Percentiles rank a stretch among this genome's conserved stretches.
phyloP scores from a whole-genome alignment of 1,140 invertebrate species.

The Achroia grisella region DNA sequence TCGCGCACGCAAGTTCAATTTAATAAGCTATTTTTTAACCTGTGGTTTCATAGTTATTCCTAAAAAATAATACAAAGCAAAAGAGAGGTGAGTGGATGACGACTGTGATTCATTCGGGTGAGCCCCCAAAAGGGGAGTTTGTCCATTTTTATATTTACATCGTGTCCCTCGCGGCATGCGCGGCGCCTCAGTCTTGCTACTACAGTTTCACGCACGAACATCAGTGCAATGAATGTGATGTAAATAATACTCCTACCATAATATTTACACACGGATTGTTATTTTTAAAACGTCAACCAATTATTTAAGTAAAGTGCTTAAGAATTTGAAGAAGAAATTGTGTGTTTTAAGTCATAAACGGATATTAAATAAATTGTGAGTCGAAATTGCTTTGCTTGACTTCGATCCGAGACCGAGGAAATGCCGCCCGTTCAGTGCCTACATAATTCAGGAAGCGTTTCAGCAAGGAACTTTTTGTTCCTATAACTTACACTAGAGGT shows the following conservation, averaged over 20 bases:
- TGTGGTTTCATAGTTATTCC: slow-evolving; percentile 13
- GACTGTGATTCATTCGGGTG: slow-evolving; percentile 66
- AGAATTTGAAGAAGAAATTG: slow-evolving; percentile 31
- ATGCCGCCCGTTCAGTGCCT: slow-evolving; percentile 51
- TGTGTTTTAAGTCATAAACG: slow-evolving; percentile 46
- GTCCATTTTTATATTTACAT: slow-evolving; percentile 72
- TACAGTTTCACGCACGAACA: slow-evolving; percentile 69
- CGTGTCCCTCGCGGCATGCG: slow-evolving; percentile 68
- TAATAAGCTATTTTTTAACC: background rate
- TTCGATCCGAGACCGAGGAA: slow-evolving; percentile 63
- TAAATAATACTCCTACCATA: slow-evolving; percentile 67
- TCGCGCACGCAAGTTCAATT: slow-evolving; percentile 17
- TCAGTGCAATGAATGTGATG: slow-evolving; percentile 62
- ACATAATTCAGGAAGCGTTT: slow-evolving; percentile 68
- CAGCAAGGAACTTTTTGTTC: slow-evolving; percentile 68
- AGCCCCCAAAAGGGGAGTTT: slow-evolving; percentile 70
- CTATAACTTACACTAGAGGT: slow-evolving; percentile 69
- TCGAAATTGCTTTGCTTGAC: slow-evolving; percentile 50
- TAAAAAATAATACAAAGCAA: slow-evolving; percentile 23
- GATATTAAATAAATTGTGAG: slow-evolving; percentile 23
- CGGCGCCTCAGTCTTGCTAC: slow-evolving; percentile 65
- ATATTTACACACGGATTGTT: slow-evolving; percentile 61
- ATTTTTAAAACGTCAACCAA: slow-evolving; percentile 44
- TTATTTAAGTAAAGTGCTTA: slow-evolving; percentile 31
- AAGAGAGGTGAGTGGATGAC: slow-evolving; percentile 40